Evolutionary conservation across 1,140 invertebrate species (phyloP).

Genomic region (Trinorchestia longiramus): DNA sequence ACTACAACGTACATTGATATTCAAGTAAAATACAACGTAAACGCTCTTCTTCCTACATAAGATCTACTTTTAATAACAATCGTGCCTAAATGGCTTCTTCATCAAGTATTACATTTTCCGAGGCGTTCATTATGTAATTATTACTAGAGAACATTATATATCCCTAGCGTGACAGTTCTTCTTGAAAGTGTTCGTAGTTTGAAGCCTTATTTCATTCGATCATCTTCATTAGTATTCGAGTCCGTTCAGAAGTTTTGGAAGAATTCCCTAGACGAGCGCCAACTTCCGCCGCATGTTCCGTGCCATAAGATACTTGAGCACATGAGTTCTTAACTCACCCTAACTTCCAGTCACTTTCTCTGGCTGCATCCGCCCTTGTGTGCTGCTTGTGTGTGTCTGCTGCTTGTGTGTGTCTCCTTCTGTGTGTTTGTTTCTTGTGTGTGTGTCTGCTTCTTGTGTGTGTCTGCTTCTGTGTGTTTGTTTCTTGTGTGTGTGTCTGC

Average conservation of each 20-base stretch:
- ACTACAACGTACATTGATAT: neutral
- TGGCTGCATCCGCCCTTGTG: neutral
- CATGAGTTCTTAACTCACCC: conserved; percentile 25
- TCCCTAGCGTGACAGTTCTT: conserved; percentile 42
- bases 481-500: no score
- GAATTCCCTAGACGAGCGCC: conserved; percentile 42
- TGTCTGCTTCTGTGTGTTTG: neutral
- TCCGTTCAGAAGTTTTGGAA: conserved; percentile 49
- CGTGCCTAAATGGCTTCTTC: neutral
- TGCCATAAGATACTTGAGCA: conserved; percentile 35
- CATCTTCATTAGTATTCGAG: conserved; percentile 50
- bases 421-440: neutral
- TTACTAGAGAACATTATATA: neutral
- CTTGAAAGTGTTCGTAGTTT: conserved; percentile 25
- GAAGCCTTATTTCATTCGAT: conserved; percentile 37
- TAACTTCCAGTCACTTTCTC: conserved; percentile 12
- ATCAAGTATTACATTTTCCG: neutral
- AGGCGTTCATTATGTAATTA: conserved; percentile 38
- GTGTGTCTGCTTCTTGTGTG: neutral
- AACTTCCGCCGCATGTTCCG: conserved; percentile 44
- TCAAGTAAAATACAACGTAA: no score
- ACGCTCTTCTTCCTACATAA: neutral
- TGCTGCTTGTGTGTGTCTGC: neutral
- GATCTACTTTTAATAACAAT: neutral
- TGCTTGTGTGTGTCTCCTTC: neutral